Evolutionary conservation across 30 jellyfish, hydroid and myxozoan species (phyloP).

Genomic region (Aurelia sp.): DNA sequence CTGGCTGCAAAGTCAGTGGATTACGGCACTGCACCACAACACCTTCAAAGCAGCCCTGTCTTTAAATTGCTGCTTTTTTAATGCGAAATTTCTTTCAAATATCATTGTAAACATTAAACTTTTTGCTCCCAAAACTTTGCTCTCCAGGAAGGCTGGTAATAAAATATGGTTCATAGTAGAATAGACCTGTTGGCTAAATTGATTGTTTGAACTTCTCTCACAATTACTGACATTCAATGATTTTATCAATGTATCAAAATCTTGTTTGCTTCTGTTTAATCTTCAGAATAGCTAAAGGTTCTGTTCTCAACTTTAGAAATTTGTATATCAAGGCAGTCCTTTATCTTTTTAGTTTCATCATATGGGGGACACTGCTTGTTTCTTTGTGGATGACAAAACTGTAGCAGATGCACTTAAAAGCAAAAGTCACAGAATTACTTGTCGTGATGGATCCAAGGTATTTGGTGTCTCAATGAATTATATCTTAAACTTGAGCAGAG

Average conservation of each 20-base stretch:
- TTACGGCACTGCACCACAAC: too few species aligned
- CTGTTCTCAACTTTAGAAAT: neutral
- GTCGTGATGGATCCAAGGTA: slow-evolving; percentile 83
- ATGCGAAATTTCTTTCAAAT: too few species aligned
- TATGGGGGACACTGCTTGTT: slow-evolving; percentile 69
- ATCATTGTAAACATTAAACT: too few species aligned
- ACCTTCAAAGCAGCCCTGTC: too few species aligned
- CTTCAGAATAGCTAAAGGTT: neutral
- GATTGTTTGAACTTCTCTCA: neutral
- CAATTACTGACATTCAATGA: neutral
- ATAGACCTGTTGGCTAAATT: neutral
- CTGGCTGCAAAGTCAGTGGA: too few species aligned
- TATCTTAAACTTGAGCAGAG: neutral
- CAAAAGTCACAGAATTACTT: slow-evolving; percentile 69
- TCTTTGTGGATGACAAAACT: slow-evolving; percentile 78
- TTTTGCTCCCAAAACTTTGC: too few species aligned
- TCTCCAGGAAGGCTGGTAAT: too few species aligned
- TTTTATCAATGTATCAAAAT: neutral
- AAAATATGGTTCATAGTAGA: neutral
- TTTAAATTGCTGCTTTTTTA: too few species aligned
- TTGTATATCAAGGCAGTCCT: neutral
- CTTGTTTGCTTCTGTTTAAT: neutral
- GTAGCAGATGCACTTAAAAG: slow-evolving; percentile 81
- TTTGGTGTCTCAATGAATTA: neutral
- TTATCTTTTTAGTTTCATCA: slow-evolving; percentile 49